Base-by-base conservation (phyloP, 1,140 invertebrate genomes). In the Leptopilina boulardi region DNA sequence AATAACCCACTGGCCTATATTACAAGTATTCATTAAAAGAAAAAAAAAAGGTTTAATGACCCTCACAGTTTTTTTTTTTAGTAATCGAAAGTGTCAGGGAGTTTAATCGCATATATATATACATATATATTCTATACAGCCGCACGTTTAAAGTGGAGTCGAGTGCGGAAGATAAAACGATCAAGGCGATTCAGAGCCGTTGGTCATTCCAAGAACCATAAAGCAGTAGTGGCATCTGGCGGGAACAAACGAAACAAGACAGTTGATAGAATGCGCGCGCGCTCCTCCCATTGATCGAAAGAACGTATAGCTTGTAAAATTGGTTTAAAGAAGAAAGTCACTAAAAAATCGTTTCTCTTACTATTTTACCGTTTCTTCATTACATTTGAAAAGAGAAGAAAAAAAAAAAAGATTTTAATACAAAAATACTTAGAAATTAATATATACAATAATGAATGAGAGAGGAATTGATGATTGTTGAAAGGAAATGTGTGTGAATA, bases 241-340 rank as follows among this genome's bases (percentile, higher is more conserved):
- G 71, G 80, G 83, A 88, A 89, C 87, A 84, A 87, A 84, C 81
- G 80, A 87, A 86, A 85, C 81, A 85, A 84, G 85, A 84, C 34
- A 74, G 78, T 83, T 85, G 81, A 88, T 71, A 80, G 79, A 76
- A 78, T 85, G 89, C 85, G 87, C 87, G 87, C 87, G 87, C 86
- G 83, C 82, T 84, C 86, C 80, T 82, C 82, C 89, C 85, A 91
- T 90, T 89, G 89, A 90, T 90, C 88, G 89, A 82, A 86, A 89
- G 81, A 86, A 83, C 56, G 10, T 85, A 80, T 80, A 75, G 80
- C 80, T 81, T 75, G 79, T 79, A 84, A 87, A 88, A 86, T 85
- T 84, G 79, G 59, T 77, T 38, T 51, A 56, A 77, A 82, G 77
- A 79, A 82, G 78, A 77, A 77, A 70, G 59, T 66, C 54, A 56